Conservation (phyloP, 2,113 vertebrate genomes). For the Crotalus horridus region DNA sequence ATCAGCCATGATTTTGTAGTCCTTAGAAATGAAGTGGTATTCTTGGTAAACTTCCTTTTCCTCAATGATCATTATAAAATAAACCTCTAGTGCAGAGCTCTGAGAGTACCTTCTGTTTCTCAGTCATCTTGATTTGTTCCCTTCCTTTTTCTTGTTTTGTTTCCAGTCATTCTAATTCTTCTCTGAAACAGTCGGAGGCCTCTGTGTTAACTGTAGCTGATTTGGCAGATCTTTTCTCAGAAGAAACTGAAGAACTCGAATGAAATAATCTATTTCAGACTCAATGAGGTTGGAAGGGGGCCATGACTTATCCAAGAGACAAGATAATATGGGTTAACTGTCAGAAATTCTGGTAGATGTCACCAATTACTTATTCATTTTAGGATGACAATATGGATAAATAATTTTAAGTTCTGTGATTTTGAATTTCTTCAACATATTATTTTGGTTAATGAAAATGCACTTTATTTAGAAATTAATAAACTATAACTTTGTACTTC, state of each 20-base stretch:
- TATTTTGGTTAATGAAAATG: constrained; percentile 53
- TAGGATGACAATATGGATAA: constrained; percentile 20
- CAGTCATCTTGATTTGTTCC: not conserved
- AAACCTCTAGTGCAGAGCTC: not conserved
- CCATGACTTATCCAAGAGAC: constrained; percentile 15
- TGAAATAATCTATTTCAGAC: constrained; percentile 52
- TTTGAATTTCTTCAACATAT: constrained; percentile 44
- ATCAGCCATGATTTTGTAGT: not conserved
- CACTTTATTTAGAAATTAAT: constrained; percentile 61
- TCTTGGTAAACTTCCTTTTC: not conserved
- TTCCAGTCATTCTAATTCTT: constrained; percentile 76
- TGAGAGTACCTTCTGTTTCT: not conserved
- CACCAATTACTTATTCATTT: constrained; percentile 25
- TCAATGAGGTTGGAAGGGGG: not conserved
- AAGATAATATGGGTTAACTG: constrained; percentile 15
- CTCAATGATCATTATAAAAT: not conserved
- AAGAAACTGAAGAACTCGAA: constrained; percentile 84
- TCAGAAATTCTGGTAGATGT: constrained; percentile 43
- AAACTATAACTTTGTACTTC: constrained; percentile 56
- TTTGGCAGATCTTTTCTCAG: constrained; percentile 92
- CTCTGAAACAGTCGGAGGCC: constrained; percentile 92
- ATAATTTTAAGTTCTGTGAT: constrained; percentile 40
- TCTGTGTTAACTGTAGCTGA: constrained; percentile 92
- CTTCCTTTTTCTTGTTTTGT: constrained; percentile 15
- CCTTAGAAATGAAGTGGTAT: not conserved